Conservation (phyloP, 2,888 invertebrate species). For the Ceramica pisi region DNA sequence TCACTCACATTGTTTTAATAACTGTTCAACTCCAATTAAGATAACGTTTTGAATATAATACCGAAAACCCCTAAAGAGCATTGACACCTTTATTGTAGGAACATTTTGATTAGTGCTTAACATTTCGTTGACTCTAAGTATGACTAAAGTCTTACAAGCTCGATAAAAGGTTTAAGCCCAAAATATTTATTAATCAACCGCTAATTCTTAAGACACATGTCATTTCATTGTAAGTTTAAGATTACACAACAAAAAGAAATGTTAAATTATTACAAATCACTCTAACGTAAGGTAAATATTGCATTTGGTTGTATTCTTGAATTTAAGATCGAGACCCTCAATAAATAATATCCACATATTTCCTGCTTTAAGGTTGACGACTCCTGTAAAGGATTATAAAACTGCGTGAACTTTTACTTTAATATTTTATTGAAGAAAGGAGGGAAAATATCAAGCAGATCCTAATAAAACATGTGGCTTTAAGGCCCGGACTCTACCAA, state of each 20-base stretch:
- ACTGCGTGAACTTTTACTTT: conserved; percentile 3
- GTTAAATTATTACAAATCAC: conserved; percentile 42
- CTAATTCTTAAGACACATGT: conserved; percentile 31
- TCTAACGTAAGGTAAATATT: conserved; percentile 42
- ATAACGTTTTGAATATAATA: conserved; percentile 30
- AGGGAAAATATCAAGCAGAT: background rate
- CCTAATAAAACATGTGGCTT: background rate
- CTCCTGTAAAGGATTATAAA: conserved; percentile 31
- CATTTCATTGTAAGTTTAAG: conserved; percentile 31
- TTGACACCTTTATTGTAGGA: conserved; percentile 21
- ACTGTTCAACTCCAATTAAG: conserved; percentile 18
- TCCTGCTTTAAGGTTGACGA: conserved; percentile 53
- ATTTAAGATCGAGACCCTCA: conserved; percentile 42
- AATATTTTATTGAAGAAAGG: conserved; percentile 29
- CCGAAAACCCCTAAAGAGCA: conserved; percentile 1
- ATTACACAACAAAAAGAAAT: conserved; percentile 48
- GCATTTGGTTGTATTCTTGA: conserved; percentile 33
- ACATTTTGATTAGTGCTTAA: conserved; percentile 17
- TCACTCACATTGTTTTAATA: conserved; percentile 13
- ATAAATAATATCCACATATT: conserved; percentile 54
- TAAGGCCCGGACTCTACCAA: too few species aligned
- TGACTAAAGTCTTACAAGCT: conserved; percentile 30
- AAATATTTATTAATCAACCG: conserved; percentile 36
- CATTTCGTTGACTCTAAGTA: conserved; percentile 26
- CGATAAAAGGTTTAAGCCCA: conserved; percentile 19